Base-by-base conservation (phyloP, 1,140 invertebrate genomes). In the Drosophila persimilis region DNA sequence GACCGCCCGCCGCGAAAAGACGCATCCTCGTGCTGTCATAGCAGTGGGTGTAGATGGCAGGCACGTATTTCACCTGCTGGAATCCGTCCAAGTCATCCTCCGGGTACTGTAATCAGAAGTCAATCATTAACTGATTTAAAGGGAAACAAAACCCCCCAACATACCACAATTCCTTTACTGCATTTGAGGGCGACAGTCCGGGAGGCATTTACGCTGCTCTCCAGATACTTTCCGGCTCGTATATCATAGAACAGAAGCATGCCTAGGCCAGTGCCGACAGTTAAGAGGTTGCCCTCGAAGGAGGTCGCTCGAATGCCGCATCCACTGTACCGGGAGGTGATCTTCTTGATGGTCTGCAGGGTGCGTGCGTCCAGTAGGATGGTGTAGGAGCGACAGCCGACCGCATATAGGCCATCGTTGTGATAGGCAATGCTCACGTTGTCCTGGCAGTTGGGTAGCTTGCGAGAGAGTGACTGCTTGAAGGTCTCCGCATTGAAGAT, bases 1-100 rank as follows among this genome's bases (percentile, higher is more conserved):
- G 98, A 0, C 98, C 98, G 22, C 98, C 98, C 44, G 97, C 98
- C 0, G 97, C 95, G 93, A 99, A 99, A 5, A 99, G 92, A 62
- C 97, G 92, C 6, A 97, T 98, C 22, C 97, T 97, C 52, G 95
- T 97, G 72, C 95, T 94, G 92, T 99, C 98, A 91, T 98, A 99
- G 91, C 97, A 98, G 90, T 99, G 98, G 1, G 98, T 98, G 91
- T 99, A 99, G 84, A 99, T 97, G 13, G 98, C 97, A 47, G 97
- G 97, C 17, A 96, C 96, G 90, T 97, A 97, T 91, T 97, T 97
- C 1, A 96, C 94, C 77, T 96, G 95, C 92, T 96, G 95, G 78
- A 95, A 95, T 43, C 95, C 95, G 69, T 97, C 96, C 69, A 95
- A 94, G 77, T 97, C 96, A 89, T 97, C 96, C 81, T 97, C 96